Evolutionary conservation across 2,113 vertebrate species (phyloP).

Genomic region (Peucedramus taeniatus): DNA sequence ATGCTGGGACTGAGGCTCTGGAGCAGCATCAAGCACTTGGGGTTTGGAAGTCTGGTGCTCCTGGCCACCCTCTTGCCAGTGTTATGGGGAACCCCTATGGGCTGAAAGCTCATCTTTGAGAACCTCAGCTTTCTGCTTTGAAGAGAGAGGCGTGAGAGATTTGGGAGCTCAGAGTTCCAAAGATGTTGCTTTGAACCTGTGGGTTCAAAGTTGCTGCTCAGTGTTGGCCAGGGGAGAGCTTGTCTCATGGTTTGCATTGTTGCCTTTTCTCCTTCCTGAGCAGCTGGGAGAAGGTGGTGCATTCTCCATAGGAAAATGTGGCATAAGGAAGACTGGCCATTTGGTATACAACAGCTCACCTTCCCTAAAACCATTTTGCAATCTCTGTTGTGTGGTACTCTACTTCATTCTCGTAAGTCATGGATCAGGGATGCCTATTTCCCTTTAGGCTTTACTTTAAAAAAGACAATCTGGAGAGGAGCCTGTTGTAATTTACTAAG

Average conservation of each 20-base stretch:
- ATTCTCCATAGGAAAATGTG: background rate
- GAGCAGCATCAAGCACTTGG: background rate
- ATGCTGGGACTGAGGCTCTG: background rate
- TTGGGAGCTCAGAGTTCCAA: accelerated
- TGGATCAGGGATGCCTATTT: background rate
- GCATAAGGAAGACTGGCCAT: background rate
- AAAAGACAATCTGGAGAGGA: background rate
- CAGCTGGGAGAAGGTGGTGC: background rate
- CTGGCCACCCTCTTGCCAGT: background rate
- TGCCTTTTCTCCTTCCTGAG: background rate
- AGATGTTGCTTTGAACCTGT: background rate
- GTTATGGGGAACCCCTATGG: accelerated
- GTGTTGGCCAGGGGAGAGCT: background rate
- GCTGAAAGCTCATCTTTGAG: background rate
- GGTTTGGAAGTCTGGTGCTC: background rate
- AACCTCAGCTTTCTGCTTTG: background rate
- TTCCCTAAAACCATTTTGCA: background rate
- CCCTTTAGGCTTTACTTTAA: background rate
- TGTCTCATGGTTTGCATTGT: background rate
- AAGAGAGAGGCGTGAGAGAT: background rate
- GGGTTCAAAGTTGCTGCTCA: background rate
- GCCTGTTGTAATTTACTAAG: background rate
- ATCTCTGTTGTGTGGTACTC: background rate
- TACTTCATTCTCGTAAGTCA: background rate
- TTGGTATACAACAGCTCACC: background rate